Evolutionary conservation across 2,888 invertebrate genomes (phyloP), one percentile per base, ranked within the genome.

Genomic region (Cryptocephalus moraei): DNA sequence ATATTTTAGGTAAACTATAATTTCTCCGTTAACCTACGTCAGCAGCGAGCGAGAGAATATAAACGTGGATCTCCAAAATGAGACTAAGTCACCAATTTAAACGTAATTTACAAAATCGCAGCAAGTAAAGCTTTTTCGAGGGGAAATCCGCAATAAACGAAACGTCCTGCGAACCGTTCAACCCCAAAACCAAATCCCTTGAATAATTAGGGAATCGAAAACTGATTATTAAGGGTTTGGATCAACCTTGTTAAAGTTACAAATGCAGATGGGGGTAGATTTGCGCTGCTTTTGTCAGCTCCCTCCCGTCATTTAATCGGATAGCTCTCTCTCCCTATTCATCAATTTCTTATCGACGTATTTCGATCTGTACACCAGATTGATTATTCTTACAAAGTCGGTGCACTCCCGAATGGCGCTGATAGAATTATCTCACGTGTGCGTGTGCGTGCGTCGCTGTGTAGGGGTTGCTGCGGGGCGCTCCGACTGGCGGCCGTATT

Each of bases 121-220:
- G 22, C 22, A 6, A 4, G 22, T 22, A 22, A 22, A 22, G 22
- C 22, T 22, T 22, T 22, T 22, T 22, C 40, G 6, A 31, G 22
- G 22, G 31, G 8, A 39, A 12, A 40, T 40, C 40, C 40, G 40
- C 9, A 22, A 12, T 9, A 10, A 40, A n/a, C 22, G 40, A 31
- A 40, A 6, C 42, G 42, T 9, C 11, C 31, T 31, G 22, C 9
- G 13, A 32, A 32, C 32, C 32, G 13, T 32, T 22, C 42, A 51
- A 33, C 43, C 48, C 46, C 43, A 34, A 49, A 52, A 49, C 56
- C 53, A 50, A 49, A 52, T 51, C 48, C 53, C 51, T 48, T 43
- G 52, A 56, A 58, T 62, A 61, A 63, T 62, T 62, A 60, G 60
- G 54, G 59, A 57, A 60, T 60, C 58, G 60, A 61, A 60, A 61